A percentile compares a stretch with the other conserved stretches of the same genome.
These are phyloP conservation scores for Excalfactoria chinensis DNA, from an alignment of 2,113 vertebrate species.

Conservation along the genomic window DNA sequence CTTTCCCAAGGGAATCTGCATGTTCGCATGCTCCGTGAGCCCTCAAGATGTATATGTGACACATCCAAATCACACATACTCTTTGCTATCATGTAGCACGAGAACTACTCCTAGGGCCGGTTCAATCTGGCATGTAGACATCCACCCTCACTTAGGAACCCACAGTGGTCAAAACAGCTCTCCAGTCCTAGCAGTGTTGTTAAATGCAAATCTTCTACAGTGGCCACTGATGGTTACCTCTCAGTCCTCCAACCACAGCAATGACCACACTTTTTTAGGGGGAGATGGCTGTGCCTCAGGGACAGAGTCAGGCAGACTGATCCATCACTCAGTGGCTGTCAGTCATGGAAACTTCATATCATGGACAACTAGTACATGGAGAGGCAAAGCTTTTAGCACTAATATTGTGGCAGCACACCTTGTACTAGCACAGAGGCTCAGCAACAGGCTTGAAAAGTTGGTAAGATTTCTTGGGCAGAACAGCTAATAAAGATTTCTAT, in stretches of 20 bases:
- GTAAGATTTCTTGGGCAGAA: background rate
- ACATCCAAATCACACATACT: background rate
- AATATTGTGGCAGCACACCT: background rate
- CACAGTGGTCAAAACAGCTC: accelerated
- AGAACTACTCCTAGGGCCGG: background rate
- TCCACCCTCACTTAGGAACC: background rate
- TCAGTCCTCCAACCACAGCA: background rate
- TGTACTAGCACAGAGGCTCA: background rate
- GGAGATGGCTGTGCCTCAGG: background rate
- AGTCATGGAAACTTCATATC: background rate
- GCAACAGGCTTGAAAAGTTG: background rate
- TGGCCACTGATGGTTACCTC: too few relatives aligned
- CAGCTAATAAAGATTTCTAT: background rate
- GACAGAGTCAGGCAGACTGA: background rate
- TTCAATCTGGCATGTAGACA: background rate
- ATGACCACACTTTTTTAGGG: background rate
- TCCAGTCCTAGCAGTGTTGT: background rate
- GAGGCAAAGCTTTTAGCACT: background rate
- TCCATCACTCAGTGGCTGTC: background rate
- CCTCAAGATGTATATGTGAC: background rate
- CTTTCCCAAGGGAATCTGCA: background rate
- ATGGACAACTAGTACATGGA: background rate
- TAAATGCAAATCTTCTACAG: background rate
- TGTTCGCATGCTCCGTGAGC: background rate
- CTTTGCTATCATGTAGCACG: background rate